These are phyloP conservation scores for Tangara arthus DNA, from an alignment of 2,797 vertebrate species.

Conservation along the genomic window DNA sequence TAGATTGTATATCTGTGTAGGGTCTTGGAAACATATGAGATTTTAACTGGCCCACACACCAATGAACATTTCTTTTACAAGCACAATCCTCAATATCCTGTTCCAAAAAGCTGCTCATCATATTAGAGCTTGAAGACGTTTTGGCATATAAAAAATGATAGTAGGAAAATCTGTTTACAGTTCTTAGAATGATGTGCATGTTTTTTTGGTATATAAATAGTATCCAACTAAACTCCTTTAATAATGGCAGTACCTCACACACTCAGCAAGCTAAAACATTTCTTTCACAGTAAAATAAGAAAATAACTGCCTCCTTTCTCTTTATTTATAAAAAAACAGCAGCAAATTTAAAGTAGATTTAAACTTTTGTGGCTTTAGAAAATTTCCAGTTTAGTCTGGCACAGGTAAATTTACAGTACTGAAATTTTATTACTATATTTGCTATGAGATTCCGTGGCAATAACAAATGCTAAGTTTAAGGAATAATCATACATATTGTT, in stretches of 20 bases:
- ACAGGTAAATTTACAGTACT: neutral
- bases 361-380: neutral
- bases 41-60: neutral
- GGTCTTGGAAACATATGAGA: neutral
- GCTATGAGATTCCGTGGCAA: neutral
- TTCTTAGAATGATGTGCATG: neutral
- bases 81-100: neutral
- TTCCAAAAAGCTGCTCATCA: neutral
- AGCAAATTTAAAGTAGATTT: neutral
- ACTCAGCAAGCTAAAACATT: neutral
- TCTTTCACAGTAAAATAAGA: neutral
- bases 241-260: neutral
- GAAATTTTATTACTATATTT: neutral
- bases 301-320: neutral
- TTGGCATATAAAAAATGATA: neutral
- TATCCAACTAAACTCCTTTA: neutral
- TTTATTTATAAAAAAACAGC: neutral
- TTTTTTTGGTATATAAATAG: neutral
- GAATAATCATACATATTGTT: neutral
- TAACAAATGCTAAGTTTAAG: neutral
- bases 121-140: neutral
- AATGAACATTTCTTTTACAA: neutral
- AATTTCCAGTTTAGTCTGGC: neutral
- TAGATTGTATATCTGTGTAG: neutral
- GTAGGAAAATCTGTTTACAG: neutral